phyloP scores from a whole-genome alignment of 2,113 vertebrate species.

The Hemicordylus capensis region DNA sequence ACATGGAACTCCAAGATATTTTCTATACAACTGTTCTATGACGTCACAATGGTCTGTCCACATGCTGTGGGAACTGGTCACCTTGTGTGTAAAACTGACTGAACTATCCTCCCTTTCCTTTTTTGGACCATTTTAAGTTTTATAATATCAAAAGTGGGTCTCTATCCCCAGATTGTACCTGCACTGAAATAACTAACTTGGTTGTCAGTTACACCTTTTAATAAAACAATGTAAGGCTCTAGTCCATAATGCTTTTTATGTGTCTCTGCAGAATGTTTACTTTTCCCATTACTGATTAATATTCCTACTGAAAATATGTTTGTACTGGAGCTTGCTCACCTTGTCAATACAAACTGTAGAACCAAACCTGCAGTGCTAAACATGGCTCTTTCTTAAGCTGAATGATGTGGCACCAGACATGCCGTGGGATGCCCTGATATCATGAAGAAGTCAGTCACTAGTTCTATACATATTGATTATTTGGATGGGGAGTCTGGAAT shows the following conservation, averaged over 20 bases:
- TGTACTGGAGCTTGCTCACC: not conserved
- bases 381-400: not conserved
- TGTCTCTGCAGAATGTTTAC: not conserved
- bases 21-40: constrained; percentile 29
- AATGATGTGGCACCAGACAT: not conserved
- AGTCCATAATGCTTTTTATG: constrained; percentile 6
- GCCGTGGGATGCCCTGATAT: not conserved
- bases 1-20: constrained; percentile 41
- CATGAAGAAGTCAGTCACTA: not conserved
- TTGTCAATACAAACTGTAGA: not conserved
- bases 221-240: constrained; percentile 37
- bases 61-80: constrained; percentile 5
- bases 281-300: not conserved
- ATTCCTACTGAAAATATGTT: not conserved
- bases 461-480: not conserved
- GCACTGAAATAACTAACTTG: constrained; percentile 35
- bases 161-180: constrained; percentile 13
- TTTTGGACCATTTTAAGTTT: constrained; percentile 58
- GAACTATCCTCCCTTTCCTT: constrained; percentile 21
- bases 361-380: not conserved
- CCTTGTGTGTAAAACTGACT: constrained; percentile 44
- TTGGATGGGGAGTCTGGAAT: no score
- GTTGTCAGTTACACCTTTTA: constrained; percentile 39
- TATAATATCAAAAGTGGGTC: constrained; percentile 31
- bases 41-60: constrained; percentile 28